Base-by-base conservation (phyloP, 2,113 vertebrate genomes). In the Struthio camelus region DNA sequence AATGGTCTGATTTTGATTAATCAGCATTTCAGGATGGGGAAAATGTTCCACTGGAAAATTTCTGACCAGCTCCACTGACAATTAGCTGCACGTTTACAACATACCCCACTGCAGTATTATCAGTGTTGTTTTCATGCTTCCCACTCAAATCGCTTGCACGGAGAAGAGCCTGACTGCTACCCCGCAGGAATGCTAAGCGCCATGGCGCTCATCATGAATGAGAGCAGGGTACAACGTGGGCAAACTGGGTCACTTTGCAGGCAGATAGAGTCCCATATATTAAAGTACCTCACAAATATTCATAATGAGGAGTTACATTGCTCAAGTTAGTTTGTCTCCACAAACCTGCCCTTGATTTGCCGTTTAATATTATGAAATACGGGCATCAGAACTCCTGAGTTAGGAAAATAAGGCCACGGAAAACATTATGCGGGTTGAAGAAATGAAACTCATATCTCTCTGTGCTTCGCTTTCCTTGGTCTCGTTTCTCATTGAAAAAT, bases 1-100 rank as follows among this genome's bases (percentile, higher is more conserved):
- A 91, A 90, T 28, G 14, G 85, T 95, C 79, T 80, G 77, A 88
- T 88, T 97, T 92, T 90, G 70, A 72, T 91, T 93, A 87, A 73
- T 81, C 75, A 70, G 67, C 16, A 5, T 70, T 96, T 96, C 53
- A 66, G 42, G 17, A 11, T n/a, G 36, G 8, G 10, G 72, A 40
- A 77, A 76, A 18, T 65, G 8, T 53, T 93, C n/a, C 23, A 36
- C 23, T 72, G 75, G 32, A 94, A 91, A 18, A n/a, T 70, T 94
- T 77, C 58, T 93, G 85, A 58, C 58, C 44, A 32, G 51, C 48
- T 82, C 87, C 4, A 0, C 34, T 4, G 4, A 40, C 0, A 4
- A 18, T 38, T 65, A 76, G 19, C 10, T 40, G 25, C 73, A 32
- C 6, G 3, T 67, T 84, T 86, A 23, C n/a, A 67, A 51, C 51